Evolutionary conservation across 2,797 vertebrate genomes (phyloP).

Genomic region (Syndactyla subalaris): DNA sequence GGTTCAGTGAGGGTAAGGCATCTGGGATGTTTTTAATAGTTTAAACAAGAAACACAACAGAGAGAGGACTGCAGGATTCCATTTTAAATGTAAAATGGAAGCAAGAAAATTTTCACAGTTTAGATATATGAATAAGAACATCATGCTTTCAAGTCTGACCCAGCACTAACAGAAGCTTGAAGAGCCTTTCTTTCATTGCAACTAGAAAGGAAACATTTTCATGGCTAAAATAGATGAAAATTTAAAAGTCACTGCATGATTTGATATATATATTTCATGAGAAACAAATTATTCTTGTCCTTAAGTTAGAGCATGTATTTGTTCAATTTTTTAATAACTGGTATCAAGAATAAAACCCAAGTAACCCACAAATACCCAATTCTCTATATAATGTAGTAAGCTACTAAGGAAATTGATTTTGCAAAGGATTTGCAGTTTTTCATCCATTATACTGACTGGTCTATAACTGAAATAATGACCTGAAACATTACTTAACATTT

Average conservation of each 20-base stretch:
- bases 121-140: neutral
- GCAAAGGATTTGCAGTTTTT: constrained; percentile 27
- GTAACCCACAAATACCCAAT: neutral
- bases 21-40: neutral
- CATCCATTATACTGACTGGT: constrained; percentile 20
- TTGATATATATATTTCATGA: neutral
- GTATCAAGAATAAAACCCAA: neutral
- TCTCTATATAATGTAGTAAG: neutral
- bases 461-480: constrained; percentile 11
- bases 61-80: neutral
- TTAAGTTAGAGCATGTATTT: neutral
- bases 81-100: neutral
- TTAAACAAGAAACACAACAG: neutral
- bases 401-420: neutral
- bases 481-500: neutral
- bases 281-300: neutral
- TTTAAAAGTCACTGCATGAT: neutral
- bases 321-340: neutral
- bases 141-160: neutral
- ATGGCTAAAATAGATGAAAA: constrained; percentile 1
- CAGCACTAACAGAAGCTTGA: neutral
- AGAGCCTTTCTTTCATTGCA: neutral
- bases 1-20: neutral
- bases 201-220: neutral
- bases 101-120: neutral